phyloP scores from a whole-genome alignment of 2,888 invertebrate species.

The Ctenicera cuprea region DNA sequence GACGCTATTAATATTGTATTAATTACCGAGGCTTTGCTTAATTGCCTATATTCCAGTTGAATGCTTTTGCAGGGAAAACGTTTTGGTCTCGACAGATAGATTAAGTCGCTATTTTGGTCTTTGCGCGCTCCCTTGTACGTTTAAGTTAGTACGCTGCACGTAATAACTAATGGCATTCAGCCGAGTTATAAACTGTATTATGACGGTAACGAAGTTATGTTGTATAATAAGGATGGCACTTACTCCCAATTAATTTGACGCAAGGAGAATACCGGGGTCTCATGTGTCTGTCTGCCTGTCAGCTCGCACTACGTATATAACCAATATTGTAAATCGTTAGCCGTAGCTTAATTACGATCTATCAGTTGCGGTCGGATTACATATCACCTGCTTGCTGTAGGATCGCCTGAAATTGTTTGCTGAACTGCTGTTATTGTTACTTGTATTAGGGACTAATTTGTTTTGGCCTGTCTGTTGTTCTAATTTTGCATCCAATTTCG shows the following conservation, averaged over 20 bases:
- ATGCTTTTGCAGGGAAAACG: constrained; percentile 1
- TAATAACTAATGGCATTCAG: constrained; percentile 45
- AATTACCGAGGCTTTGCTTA: constrained; percentile 6
- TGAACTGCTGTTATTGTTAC: neutral
- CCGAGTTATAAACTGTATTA: constrained; percentile 47
- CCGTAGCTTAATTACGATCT: constrained; percentile 30
- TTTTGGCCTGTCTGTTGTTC: neutral
- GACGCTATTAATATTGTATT: constrained; percentile 5
- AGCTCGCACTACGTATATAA: constrained; percentile 15
- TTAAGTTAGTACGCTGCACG: constrained; percentile 17
- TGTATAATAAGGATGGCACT: constrained; percentile 50
- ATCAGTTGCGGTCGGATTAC: constrained; percentile 42
- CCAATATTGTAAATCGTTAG: constrained; percentile 24
- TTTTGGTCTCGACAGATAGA: constrained; percentile 18
- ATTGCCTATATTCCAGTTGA: constrained; percentile 12
- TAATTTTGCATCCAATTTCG: neutral
- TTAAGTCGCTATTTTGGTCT: constrained; percentile 31
- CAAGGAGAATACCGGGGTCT: constrained; percentile 36
- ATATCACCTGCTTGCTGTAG: constrained; percentile 14
- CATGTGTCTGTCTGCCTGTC: constrained; percentile 39
- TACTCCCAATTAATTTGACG: constrained; percentile 50
- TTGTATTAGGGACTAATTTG: neutral
- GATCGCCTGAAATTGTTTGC: neutral
- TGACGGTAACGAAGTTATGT: constrained; percentile 47
- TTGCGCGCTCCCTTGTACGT: constrained; percentile 13